Evolutionary conservation across 1,140 invertebrate genomes (phyloP), one percentile per base, ranked within the genome.

Genomic region (Drosophila kepulauana): DNA sequence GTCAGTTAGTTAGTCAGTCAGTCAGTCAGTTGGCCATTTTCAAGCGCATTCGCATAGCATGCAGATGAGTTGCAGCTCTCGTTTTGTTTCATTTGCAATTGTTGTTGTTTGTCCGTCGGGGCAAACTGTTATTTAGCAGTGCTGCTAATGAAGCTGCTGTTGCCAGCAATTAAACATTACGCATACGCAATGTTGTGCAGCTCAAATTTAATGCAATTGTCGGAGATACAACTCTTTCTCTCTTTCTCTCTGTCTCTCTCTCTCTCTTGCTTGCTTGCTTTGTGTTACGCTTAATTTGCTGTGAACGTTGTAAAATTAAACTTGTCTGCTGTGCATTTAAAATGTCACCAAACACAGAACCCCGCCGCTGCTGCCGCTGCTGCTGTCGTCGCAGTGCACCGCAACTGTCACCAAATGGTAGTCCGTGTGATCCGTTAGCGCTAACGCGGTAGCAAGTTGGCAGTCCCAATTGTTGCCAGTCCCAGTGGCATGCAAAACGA

Each of bases 311-410:
- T 84, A 67, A 80, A 88, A 88, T 88, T 88, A 88, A 88, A 88
- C 84, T 78, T 88, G 84, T 88, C 84, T 88, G 84, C 78, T 80
- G 77, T 78, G 84, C 85, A 88, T 88, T 88, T 81, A 88, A 88
- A 89, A 88, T 89, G 84, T 88, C 84, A 87, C 58, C 79, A 64
- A 63, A 59, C 66, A 62, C 65, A 38, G n/a, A 20, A 54, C 25
- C 25, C 10, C 28, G 28, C 8, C 51, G 25, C 51, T n/a, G 10
- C 48, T 5, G 20, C 11, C 20, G 11, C 10, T 25, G 20, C 20
- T 25, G 20, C 20, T 25, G 20, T 25, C 20, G n/a, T 28, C 43
- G 30, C 38, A 28, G 49, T n/a, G 8, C 3, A 20, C n/a, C 33
- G 10, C 65, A 20, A 2, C 20, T 28, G 28, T 5, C 45, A 3